Base-by-base conservation (phyloP, 2,797 vertebrate genomes). In the Merluccius polli region DNA sequence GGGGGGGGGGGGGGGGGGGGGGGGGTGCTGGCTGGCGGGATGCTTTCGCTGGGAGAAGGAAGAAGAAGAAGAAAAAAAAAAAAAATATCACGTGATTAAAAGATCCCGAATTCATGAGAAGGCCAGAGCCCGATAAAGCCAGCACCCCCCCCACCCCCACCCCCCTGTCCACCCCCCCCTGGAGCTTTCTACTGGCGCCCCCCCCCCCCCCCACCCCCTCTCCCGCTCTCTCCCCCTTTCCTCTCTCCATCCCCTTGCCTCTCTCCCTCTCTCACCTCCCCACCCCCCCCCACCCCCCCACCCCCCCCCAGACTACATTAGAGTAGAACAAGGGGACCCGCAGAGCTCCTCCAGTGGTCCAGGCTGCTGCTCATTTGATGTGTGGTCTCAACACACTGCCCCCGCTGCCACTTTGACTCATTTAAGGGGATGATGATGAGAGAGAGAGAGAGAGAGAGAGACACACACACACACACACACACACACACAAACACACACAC, bases 61-160 rank as follows among this genome's bases (percentile, higher is more conserved):
- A 12, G 36, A 38, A 12, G 10, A 38, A 12, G 4, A 35, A 10
- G 10, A 52, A 21, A 9, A 18, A 7, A 52, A 16, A 21, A 52
- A 52, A 6, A 52, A 52, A 52, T 2, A 48, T 84, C 81, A 87
- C 84, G 84, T 89, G 93, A 93, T 94, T 91, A 93, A 87, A 89
- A 88, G 83, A 89, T 81, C 84, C 87, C 78, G 84, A 82, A 84
- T 83, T 90, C 85, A 88, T 84, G 87, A 91, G 85, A 82, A 86
- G 83, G 89, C 84, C 82, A 83, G 78, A 88, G 87, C 88, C 63
- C n/a, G 90, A 91, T 91, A 82, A 90, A 88, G 4, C 36, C 36
- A 38, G 10, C 36, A 12, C 8, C 44, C 44, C 18, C 44, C 4
- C 3, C 27, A 33, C 71, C 21, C 10, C 75, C 30, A 86, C 87